Percentiles rank a stretch among this genome's conserved stretches.
Conservation (phyloP, 2,888 invertebrate species). For the Drosophila nigricruria region DNA sequence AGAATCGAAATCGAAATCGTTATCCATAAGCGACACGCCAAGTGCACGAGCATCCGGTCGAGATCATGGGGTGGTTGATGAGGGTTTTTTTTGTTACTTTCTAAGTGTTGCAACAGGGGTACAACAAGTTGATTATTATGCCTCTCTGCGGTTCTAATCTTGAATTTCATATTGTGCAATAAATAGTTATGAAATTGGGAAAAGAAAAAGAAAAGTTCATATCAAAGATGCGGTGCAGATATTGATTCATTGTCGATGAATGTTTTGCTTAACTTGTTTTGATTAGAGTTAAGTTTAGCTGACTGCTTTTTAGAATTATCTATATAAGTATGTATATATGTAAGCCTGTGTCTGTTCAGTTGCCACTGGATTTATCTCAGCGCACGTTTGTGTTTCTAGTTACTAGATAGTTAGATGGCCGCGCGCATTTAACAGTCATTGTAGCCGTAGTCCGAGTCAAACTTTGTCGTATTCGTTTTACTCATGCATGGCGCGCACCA, state of each 20-base stretch:
- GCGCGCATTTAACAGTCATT: background rate
- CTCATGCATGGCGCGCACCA: constrained; percentile 75
- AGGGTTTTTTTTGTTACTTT: constrained; percentile 8
- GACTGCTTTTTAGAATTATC: too few species aligned
- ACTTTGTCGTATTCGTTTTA: constrained; percentile 48
- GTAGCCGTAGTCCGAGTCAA: constrained; percentile 17
- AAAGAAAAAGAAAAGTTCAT: too few species aligned
- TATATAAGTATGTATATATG: background rate
- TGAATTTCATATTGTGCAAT: background rate
- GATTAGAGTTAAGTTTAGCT: background rate
- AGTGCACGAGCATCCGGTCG: constrained; percentile 59
- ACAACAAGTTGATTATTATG: background rate
- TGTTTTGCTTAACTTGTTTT: background rate
- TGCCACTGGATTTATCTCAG: constrained; percentile 20
- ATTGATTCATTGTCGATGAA: too few species aligned
- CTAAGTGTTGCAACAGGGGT: constrained; percentile 2
- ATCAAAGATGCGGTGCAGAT: too few species aligned
- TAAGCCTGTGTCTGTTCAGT: constrained; percentile 2
- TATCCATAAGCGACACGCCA: constrained; percentile 40
- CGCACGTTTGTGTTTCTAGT: constrained; percentile 17
- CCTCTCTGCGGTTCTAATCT: background rate
- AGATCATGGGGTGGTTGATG: constrained; percentile 35
- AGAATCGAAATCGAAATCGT: constrained; percentile 19
- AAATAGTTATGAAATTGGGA: background rate
- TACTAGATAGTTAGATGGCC: constrained; percentile 34